phyloP scores from a whole-genome alignment of 2,888 invertebrate species.

The Pilophorus perplexus region DNA sequence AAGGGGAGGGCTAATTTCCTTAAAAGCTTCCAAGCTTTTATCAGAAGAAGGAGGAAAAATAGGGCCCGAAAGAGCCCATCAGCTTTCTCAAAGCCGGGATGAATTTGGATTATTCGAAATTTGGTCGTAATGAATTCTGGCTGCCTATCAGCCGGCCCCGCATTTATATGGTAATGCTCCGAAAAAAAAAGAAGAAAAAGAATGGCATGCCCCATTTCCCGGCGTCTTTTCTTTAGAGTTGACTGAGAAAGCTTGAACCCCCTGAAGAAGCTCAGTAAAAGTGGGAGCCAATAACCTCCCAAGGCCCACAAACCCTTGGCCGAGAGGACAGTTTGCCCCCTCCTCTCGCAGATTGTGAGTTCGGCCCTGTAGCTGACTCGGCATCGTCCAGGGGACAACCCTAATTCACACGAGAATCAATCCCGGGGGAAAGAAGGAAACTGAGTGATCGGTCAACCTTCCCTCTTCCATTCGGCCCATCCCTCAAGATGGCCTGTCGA shows the following conservation, averaged over 20 bases:
- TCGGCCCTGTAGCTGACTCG: conserved; percentile 4
- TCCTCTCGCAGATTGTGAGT: conserved; percentile 19
- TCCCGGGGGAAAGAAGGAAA: neutral
- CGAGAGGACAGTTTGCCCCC: neutral
- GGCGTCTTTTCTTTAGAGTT: conserved; percentile 17
- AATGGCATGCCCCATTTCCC: conserved; percentile 18
- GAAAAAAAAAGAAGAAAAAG: neutral
- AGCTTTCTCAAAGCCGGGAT: conserved; percentile 5
- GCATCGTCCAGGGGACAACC: conserved; percentile 10
- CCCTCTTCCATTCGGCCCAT: neutral
- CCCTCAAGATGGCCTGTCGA: neutral
- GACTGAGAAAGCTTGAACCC: conserved; percentile 1
- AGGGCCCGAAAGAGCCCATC: conserved; percentile 7
- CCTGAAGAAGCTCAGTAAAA: conserved; percentile 11
- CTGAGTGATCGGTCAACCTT: conserved; percentile 8
- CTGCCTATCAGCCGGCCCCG: conserved; percentile 33
- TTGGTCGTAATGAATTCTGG: conserved; percentile 34
- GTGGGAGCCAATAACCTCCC: conserved; percentile 23
- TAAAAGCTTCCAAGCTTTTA: conserved; percentile 27
- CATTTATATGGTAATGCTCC: conserved; percentile 34
- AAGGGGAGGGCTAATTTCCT: conserved; percentile 27
- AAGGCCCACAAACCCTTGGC: neutral
- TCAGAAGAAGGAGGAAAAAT: neutral
- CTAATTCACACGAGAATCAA: conserved; percentile 29
- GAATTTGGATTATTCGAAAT: conserved; percentile 38